A percentile compares a stretch with the other conserved stretches of the same genome.
phyloP scores from a whole-genome alignment of 2,888 invertebrate genomes.

The Horisme vitalbata region DNA sequence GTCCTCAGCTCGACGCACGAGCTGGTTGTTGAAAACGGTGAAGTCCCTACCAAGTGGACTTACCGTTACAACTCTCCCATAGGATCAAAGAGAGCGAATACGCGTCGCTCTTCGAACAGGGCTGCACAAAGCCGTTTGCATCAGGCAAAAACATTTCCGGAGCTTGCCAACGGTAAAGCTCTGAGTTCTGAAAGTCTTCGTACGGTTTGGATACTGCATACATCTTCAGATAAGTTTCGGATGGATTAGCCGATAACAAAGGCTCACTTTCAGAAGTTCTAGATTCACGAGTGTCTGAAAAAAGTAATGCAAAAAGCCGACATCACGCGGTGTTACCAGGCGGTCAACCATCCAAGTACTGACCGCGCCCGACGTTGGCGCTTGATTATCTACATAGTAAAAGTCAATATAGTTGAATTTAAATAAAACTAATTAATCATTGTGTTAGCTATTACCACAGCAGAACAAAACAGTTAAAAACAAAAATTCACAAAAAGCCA shows the following conservation, averaged over 20 bases:
- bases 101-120: conserved; percentile 67
- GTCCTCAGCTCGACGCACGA: no score
- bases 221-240: conserved; percentile 54
- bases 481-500: conserved; percentile 16
- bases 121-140: conserved; percentile 56
- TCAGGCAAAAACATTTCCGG: conserved; percentile 69
- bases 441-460: no score
- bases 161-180: conserved; percentile 69
- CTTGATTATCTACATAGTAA: no score
- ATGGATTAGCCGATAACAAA: conserved; percentile 57
- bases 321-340: conserved; percentile 66
- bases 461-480: no score
- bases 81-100: conserved; percentile 68
- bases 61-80: conserved; percentile 77
- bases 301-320: conserved; percentile 47
- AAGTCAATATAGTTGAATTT: no score
- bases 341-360: conserved; percentile 75
- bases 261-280: conserved; percentile 57
- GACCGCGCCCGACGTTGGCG: conserved; percentile 68
- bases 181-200: conserved; percentile 46
- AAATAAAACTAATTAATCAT: background rate
- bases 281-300: conserved; percentile 50
- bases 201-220: conserved; percentile 56
- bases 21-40: conserved; percentile 2
- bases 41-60: background rate